These are phyloP conservation scores for Molossus alvarezi DNA, from an alignment of 2,797 vertebrate genomes.

Conservation along the genomic window DNA sequence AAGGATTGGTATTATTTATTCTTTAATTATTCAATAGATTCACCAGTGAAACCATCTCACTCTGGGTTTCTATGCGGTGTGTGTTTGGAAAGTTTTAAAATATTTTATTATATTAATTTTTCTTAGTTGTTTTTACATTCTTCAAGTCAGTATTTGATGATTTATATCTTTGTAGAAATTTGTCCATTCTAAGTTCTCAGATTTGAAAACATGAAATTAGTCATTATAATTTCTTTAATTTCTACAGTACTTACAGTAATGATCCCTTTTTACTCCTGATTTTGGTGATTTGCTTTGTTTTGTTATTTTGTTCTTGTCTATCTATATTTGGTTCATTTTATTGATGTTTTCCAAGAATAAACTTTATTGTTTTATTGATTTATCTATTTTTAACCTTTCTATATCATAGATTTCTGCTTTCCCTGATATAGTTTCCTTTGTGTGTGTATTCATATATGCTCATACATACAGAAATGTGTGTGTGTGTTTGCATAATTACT, in stretches of 20 bases:
- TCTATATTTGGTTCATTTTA: background rate
- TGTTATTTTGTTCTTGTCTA: background rate
- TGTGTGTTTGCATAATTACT: background rate
- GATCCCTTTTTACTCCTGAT: background rate
- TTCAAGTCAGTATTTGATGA: background rate
- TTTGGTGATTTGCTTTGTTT: background rate
- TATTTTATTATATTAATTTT: background rate
- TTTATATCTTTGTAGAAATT: background rate
- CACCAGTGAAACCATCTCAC: background rate
- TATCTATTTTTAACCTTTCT: background rate
- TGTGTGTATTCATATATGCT: background rate
- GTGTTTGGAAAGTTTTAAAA: background rate
- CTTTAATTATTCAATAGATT: background rate
- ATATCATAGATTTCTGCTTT: background rate
- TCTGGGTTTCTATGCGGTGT: background rate
- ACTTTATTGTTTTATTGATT: background rate
- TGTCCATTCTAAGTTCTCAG: background rate
- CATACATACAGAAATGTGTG: background rate
- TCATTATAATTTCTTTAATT: background rate
- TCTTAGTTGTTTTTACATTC: background rate
- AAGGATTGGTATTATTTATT: background rate
- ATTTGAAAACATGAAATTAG: background rate
- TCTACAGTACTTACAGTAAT: background rate
- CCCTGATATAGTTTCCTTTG: background rate
- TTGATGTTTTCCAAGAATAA: background rate